Percentiles rank a stretch among this genome's conserved stretches.
These are phyloP conservation scores for Leucophenga maculata DNA, from an alignment of 2,888 invertebrate species.

Conservation along the genomic window DNA sequence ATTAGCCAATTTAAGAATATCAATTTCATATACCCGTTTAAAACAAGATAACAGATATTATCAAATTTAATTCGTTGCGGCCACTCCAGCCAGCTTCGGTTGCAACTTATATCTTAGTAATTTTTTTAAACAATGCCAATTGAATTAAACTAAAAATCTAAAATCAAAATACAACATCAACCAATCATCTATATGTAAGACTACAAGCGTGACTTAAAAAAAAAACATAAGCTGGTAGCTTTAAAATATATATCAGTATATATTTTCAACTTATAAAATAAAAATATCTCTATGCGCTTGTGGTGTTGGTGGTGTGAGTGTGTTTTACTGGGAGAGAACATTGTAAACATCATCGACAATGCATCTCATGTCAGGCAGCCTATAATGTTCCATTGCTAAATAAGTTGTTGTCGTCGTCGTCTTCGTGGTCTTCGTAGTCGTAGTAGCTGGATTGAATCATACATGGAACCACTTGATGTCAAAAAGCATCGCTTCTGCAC, in stretches of 20 bases:
- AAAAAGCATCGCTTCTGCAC: background rate
- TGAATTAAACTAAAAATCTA: conserved; percentile 6
- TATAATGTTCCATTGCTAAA: background rate
- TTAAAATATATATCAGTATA: conserved; percentile 30
- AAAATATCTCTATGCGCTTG: too few species aligned
- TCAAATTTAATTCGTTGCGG: conserved; percentile 3
- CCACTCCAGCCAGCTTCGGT: conserved; percentile 13
- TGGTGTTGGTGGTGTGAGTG: too few species aligned
- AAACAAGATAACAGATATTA: background rate
- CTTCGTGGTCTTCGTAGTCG: conserved; percentile 3
- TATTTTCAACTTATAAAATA: conserved; percentile 25
- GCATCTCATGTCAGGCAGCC: conserved; percentile 19
- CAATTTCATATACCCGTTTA: background rate
- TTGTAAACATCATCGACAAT: background rate
- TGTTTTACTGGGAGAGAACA: background rate
- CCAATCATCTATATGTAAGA: conserved; percentile 33
- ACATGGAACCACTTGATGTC: too few species aligned
- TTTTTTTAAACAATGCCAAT: conserved; percentile 13
- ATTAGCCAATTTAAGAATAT: background rate
- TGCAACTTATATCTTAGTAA: conserved; percentile 9
- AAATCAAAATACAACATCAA: conserved; percentile 44
- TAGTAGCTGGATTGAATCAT: background rate
- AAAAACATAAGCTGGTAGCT: conserved; percentile 16
- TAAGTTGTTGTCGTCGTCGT: background rate
- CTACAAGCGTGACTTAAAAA: conserved; percentile 36